Conservation (phyloP, 2,888 invertebrate genomes). For the Chrysolina haemoptera region DNA sequence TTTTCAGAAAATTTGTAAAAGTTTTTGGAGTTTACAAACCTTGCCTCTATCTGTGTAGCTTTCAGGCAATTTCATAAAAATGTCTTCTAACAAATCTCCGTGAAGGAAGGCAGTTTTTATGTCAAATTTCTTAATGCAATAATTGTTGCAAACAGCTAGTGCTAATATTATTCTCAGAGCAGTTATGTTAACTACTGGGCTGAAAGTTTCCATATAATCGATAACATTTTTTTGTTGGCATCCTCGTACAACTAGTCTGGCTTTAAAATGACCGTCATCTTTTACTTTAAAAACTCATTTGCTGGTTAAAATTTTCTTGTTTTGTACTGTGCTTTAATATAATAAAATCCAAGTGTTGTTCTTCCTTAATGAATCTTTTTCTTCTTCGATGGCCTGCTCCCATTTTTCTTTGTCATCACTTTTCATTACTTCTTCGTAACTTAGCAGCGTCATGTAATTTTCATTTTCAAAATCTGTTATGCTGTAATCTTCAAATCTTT, state of each 20-base stretch:
- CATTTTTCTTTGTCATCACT: neutral
- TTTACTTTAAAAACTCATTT: neutral
- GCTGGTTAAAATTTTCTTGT: neutral
- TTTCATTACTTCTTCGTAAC: neutral
- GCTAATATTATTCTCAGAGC: conserved; percentile 15
- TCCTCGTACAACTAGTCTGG: conserved; percentile 17
- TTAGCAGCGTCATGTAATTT: neutral
- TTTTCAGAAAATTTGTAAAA: neutral
- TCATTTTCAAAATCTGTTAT: neutral
- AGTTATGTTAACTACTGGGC: conserved; percentile 6
- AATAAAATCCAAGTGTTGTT: neutral
- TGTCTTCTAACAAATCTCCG: too few relatives aligned
- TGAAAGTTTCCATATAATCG: conserved; percentile 22
- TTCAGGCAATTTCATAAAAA: conserved; percentile 11
- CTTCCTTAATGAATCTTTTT: conserved; percentile 5
- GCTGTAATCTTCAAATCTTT: too few relatives aligned
- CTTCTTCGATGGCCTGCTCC: conserved; percentile 1
- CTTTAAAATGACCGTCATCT: conserved; percentile 8
- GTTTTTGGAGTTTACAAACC: neutral
- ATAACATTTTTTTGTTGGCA: conserved; percentile 17
- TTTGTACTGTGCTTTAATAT: neutral
- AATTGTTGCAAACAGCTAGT: neutral
- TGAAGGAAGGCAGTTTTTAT: neutral
- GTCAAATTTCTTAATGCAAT: conserved; percentile 5
- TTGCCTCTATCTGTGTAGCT: neutral